Percentiles rank a stretch among this genome's conserved stretches.
These are phyloP conservation scores for Mesoligia furuncula DNA, from an alignment of 2,888 invertebrate genomes.

Conservation along the genomic window DNA sequence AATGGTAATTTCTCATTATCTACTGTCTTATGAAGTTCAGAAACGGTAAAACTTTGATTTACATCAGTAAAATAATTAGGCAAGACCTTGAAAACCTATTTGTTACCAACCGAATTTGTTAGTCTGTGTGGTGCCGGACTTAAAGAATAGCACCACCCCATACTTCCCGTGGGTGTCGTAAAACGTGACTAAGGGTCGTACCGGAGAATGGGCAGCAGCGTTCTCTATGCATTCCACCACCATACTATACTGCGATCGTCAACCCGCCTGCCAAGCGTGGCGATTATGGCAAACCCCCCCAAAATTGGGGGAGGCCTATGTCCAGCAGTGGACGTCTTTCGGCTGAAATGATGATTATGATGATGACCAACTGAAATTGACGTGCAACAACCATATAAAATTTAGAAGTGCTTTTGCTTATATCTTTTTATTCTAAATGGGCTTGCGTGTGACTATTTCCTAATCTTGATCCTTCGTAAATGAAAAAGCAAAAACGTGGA, in stretches of 20 bases:
- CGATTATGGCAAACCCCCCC: too few species aligned
- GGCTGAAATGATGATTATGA: too few species aligned
- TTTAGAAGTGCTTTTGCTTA: background rate
- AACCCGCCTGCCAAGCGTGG: too few species aligned
- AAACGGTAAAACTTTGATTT: slow-evolving; percentile 22
- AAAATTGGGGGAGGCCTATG: too few species aligned
- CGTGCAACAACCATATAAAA: background rate
- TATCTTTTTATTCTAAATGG: background rate
- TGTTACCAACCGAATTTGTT: background rate
- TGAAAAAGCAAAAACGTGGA: slow-evolving; percentile 3
- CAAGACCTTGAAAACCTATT: background rate
- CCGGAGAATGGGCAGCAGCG: too few species aligned
- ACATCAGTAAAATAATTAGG: background rate
- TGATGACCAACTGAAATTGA: background rate
- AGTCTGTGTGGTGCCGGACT: too few species aligned
- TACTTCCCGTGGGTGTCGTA: too few species aligned
- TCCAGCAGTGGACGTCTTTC: too few species aligned
- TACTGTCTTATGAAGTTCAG: slow-evolving; percentile 22
- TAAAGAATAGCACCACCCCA: too few species aligned
- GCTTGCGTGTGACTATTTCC: background rate
- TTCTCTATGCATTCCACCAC: too few species aligned
- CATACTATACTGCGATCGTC: too few species aligned
- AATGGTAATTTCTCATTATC: slow-evolving; percentile 2
- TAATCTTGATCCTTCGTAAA: background rate
- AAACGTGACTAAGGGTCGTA: too few species aligned